Evolutionary conservation across 2,888 invertebrate species (phyloP).

Genomic region (Dioctria rufipes): DNA sequence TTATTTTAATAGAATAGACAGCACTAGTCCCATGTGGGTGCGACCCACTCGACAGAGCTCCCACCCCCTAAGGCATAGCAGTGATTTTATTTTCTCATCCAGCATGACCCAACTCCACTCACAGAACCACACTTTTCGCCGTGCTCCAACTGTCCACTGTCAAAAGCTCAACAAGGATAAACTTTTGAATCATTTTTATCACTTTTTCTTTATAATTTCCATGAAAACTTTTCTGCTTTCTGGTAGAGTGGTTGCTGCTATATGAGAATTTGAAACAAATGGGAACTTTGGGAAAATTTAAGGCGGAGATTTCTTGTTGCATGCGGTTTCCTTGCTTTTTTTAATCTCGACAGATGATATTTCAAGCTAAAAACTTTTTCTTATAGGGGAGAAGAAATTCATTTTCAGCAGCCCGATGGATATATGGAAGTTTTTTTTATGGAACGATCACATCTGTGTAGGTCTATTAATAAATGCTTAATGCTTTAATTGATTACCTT

Average conservation of each 20-base stretch:
- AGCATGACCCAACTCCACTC: too few relatives aligned
- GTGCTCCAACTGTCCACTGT: neutral
- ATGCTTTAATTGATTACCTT: neutral
- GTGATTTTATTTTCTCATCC: too few relatives aligned
- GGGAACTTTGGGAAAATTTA: neutral
- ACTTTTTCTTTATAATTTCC: neutral
- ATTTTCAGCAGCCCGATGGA: neutral
- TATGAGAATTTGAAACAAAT: slow-evolving; percentile 36
- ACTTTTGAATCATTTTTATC: slow-evolving; percentile 38
- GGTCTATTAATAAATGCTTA: too few relatives aligned
- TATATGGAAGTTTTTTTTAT: neutral
- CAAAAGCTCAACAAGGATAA: neutral
- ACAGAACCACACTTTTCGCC: neutral
- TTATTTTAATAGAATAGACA: too few relatives aligned
- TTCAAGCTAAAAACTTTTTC: neutral
- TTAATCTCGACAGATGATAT: slow-evolving; percentile 31
- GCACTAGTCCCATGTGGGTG: too few relatives aligned
- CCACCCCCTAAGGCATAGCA: too few relatives aligned
- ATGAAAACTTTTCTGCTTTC: slow-evolving; percentile 21
- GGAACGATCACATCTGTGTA: neutral
- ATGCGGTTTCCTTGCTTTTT: slow-evolving; percentile 22
- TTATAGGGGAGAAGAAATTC: slow-evolving; percentile 21
- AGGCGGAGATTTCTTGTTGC: slow-evolving; percentile 11
- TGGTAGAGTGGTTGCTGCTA: slow-evolving; percentile 16
- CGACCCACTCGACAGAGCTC: too few relatives aligned